phyloP scores from a whole-genome alignment of 2,888 invertebrate genomes.

The Dicycla oo region DNA sequence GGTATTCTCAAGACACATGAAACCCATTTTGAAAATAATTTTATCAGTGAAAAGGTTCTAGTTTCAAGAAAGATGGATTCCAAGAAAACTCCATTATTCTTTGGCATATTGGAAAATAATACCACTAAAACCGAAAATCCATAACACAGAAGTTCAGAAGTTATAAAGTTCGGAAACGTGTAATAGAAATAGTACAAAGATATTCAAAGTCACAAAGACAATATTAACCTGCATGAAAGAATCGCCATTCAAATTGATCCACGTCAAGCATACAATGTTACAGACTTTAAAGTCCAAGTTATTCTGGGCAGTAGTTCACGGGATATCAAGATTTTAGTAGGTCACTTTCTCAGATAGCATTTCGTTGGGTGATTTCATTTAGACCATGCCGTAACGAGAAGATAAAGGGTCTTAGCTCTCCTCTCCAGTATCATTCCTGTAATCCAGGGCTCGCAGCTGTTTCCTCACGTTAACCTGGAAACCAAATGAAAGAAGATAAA shows the following conservation, averaged over 20 bases:
- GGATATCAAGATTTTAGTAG: conserved; percentile 33
- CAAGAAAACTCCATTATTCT: conserved; percentile 7
- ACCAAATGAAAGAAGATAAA: conserved; percentile 22
- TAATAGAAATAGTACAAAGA: conserved; percentile 9
- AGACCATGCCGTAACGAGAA: conserved; percentile 23
- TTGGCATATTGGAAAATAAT: conserved; percentile 15
- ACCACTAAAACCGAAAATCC: not conserved
- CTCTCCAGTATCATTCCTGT: conserved; percentile 6
- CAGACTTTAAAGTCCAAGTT: conserved; percentile 15
- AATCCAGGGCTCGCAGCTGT: conserved; percentile 38
- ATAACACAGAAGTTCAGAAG: conserved; percentile 5
- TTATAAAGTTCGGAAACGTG: no score
- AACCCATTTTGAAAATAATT: conserved; percentile 33
- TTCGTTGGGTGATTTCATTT: conserved; percentile 6
- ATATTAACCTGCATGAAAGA: conserved; percentile 13
- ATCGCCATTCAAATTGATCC: conserved; percentile 12
- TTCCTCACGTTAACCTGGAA: conserved; percentile 22
- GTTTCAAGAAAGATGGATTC: not conserved
- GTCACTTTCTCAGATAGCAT: conserved; percentile 34
- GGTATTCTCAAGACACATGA: conserved; percentile 42
- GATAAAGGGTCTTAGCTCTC: conserved; percentile 25
- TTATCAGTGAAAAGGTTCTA: conserved; percentile 24
- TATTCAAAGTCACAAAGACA: conserved; percentile 16
- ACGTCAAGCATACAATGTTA: conserved; percentile 2
- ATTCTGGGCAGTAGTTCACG: conserved; percentile 3